These are phyloP conservation scores for Spodoptera littoralis DNA, from an alignment of 2,888 invertebrate species.

Conservation along the genomic window DNA sequence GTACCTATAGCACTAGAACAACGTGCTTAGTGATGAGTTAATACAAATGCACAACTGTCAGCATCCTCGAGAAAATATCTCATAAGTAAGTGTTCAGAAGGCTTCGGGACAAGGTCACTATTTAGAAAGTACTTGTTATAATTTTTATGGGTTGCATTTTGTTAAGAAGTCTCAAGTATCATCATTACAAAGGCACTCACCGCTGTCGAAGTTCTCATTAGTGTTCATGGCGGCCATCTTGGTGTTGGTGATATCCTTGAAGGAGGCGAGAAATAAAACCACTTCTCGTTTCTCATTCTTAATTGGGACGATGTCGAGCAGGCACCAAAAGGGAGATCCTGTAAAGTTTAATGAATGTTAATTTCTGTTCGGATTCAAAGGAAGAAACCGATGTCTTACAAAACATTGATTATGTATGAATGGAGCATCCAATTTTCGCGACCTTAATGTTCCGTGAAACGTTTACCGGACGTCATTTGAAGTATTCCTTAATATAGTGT, in stretches of 20 bases:
- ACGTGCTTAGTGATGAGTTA: slow-evolving; percentile 78
- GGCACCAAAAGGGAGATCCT: slow-evolving; percentile 98
- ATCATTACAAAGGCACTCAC: slow-evolving; percentile 89
- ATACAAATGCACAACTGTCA: slow-evolving; percentile 70
- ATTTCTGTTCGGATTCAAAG: slow-evolving; percentile 58
- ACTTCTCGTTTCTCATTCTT: slow-evolving; percentile 99
- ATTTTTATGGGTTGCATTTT: slow-evolving; percentile 63
- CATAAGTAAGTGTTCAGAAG: slow-evolving; percentile 56
- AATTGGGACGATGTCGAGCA: slow-evolving; percentile 98
- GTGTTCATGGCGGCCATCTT: slow-evolving; percentile 96
- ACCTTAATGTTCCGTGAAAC: slow-evolving; percentile 26
- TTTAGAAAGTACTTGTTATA: slow-evolving; percentile 56
- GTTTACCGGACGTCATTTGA: slow-evolving; percentile 25
- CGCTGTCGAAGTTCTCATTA: slow-evolving; percentile 95
- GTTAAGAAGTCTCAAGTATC: slow-evolving; percentile 61
- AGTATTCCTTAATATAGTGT: slow-evolving; percentile 54
- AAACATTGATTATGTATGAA: slow-evolving; percentile 51
- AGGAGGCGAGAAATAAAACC: slow-evolving; percentile 97
- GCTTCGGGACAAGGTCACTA: slow-evolving; percentile 59
- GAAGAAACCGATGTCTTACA: slow-evolving; percentile 39
- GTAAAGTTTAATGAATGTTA: slow-evolving; percentile 70
- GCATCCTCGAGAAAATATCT: slow-evolving; percentile 52
- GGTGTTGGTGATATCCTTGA: slow-evolving; percentile 98
- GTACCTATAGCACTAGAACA: slow-evolving; percentile 81
- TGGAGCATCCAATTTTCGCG: slow-evolving; percentile 27